phyloP scores from a whole-genome alignment of 1,140 invertebrate genomes.

The Semibalanus balanoides region DNA sequence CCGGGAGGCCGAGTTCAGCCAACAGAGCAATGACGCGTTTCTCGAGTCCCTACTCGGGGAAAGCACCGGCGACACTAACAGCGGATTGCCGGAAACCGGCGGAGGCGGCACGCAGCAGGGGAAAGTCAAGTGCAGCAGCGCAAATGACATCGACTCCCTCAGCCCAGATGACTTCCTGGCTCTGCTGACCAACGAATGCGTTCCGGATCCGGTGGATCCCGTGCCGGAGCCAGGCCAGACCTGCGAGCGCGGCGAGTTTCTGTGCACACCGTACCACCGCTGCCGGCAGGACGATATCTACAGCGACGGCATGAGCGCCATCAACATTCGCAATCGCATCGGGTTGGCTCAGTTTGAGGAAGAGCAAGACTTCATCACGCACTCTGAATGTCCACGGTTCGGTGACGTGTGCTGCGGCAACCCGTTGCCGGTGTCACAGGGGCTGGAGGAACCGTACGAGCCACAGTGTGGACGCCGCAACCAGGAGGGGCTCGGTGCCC shows the following conservation, averaged over 20 bases:
- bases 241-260: background rate
- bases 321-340: background rate
- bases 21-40: too few relatives aligned
- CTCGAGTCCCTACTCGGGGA: too few relatives aligned
- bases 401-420: conserved; percentile 28
- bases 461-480: conserved; percentile 53
- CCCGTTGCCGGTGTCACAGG: conserved; percentile 12
- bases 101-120: too few relatives aligned
- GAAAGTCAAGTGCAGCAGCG: too few relatives aligned
- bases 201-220: too few relatives aligned
- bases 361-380: background rate
- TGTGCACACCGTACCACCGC: background rate
- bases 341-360: background rate
- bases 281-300: background rate
- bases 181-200: too few relatives aligned
- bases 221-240: too few relatives aligned
- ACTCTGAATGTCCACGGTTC: conserved; percentile 21
- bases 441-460: conserved; percentile 16
- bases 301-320: background rate
- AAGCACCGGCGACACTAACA: too few relatives aligned
- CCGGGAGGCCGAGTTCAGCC: too few relatives aligned
- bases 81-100: too few relatives aligned
- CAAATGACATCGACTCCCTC: too few relatives aligned
- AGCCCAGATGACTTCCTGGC: too few relatives aligned
- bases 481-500: conserved; percentile 48